Conservation (phyloP, 1,140 invertebrate genomes). For the Ceratina japonica region DNA sequence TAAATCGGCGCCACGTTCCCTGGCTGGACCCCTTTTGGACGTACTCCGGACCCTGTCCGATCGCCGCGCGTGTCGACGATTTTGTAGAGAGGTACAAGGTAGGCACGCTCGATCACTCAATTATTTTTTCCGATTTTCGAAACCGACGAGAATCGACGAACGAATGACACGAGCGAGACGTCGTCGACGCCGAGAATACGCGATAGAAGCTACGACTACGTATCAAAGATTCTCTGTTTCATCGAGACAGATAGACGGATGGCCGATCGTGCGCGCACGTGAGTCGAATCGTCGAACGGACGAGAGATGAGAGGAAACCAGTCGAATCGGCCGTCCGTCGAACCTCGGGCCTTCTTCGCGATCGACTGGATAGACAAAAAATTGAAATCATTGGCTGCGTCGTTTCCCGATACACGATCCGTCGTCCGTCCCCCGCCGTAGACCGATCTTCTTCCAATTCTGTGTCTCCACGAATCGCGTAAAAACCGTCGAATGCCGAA, state of each 20-base stretch:
- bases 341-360: constrained; percentile 40
- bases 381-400: constrained; percentile 73
- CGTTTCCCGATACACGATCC: constrained; percentile 70
- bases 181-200: too few relatives aligned
- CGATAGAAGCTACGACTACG: neutral
- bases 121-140: constrained; percentile 3
- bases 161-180: too few relatives aligned
- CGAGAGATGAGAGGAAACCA: constrained; percentile 20
- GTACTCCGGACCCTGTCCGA: constrained; percentile 1
- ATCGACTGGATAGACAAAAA: constrained; percentile 14
- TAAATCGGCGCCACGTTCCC: constrained; percentile 11
- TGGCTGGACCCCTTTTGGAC: constrained; percentile 27
- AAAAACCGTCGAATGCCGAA: too few relatives aligned
- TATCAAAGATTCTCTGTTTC: neutral
- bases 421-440: constrained; percentile 45
- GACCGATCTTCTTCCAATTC: neutral
- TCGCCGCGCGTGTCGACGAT: constrained; percentile 3
- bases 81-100: constrained; percentile 30
- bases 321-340: neutral
- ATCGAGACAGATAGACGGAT: neutral
- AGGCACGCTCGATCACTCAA: constrained; percentile 8
- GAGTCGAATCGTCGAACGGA: constrained; percentile 10
- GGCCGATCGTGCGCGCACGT: constrained; percentile 18
- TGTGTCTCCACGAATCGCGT: too few relatives aligned
- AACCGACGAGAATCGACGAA: too few relatives aligned